Percentiles rank a stretch among this genome's conserved stretches.
These are phyloP conservation scores for Stegodyphus dumicola DNA, from an alignment of 1,140 invertebrate species.

Conservation along the genomic window DNA sequence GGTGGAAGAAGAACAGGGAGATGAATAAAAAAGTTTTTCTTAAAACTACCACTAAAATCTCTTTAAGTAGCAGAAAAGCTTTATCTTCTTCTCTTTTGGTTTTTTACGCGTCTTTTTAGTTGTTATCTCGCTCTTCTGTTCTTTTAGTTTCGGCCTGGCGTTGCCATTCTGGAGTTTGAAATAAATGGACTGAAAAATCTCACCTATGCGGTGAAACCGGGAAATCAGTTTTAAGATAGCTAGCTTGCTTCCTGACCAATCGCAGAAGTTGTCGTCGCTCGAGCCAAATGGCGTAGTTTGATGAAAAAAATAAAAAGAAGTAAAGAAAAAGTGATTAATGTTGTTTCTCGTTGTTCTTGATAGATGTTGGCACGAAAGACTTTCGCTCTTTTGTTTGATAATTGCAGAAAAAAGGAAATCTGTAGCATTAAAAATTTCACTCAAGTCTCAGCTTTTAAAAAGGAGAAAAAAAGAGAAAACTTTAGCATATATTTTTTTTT, in stretches of 20 bases:
- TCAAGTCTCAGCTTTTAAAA: no score
- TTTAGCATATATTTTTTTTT: no score
- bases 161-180: not conserved
- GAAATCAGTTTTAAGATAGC: not conserved
- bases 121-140: not conserved
- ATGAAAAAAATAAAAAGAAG: not conserved
- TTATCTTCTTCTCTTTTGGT: not conserved
- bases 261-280: not conserved
- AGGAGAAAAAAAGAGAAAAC: no score
- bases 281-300: not conserved
- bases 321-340: not conserved
- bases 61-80: no score
- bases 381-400: no score
- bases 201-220: not conserved
- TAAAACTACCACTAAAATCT: no score
- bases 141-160: not conserved
- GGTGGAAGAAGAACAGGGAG: no score
- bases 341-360: not conserved
- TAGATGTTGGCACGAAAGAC: not conserved
- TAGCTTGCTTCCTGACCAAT: no score
- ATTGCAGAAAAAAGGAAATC: no score
- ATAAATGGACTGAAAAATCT: not conserved
- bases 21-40: no score
- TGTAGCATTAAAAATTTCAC: no score
- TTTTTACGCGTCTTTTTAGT: not conserved